Evolutionary conservation across 1,140 invertebrate genomes (phyloP).

Genomic region (Danaus plexippus): DNA sequence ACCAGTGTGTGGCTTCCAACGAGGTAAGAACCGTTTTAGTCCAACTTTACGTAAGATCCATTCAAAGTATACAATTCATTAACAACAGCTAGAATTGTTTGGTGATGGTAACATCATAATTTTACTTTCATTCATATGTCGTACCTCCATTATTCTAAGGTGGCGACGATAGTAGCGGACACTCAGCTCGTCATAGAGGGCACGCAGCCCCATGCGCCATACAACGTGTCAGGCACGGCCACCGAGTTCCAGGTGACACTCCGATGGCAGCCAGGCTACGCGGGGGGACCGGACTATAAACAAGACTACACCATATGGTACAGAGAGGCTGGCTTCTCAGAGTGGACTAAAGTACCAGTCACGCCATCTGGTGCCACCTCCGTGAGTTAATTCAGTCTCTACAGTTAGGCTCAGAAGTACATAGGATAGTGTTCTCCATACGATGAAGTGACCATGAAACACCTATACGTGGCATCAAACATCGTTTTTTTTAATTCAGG

Average conservation of each 20-base stretch:
- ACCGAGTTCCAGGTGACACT: conserved; percentile 92
- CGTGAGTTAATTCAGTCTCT: conserved; percentile 32
- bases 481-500: conserved; percentile 59
- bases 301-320: conserved; percentile 96
- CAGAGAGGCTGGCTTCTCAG: conserved; percentile 83
- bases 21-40: conserved; percentile 69
- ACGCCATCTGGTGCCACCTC: conserved; percentile 90
- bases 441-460: no score
- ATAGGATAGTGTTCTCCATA: no score
- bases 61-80: no score
- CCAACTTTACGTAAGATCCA: no score
- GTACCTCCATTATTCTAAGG: conserved; percentile 44
- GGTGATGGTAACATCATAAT: no score
- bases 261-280: conserved; percentile 94
- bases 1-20: conserved; percentile 95
- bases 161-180: conserved; percentile 90
- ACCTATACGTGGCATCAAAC: no score
- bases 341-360: conserved; percentile 95
- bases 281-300: conserved; percentile 93
- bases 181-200: conserved; percentile 95
- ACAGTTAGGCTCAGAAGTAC: background rate
- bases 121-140: no score
- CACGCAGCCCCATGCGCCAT: conserved; percentile 96
- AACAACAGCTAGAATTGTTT: no score
- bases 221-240: conserved; percentile 90